Evolutionary conservation across 1,140 invertebrate species (phyloP).

Genomic region (Bombus superbus): DNA sequence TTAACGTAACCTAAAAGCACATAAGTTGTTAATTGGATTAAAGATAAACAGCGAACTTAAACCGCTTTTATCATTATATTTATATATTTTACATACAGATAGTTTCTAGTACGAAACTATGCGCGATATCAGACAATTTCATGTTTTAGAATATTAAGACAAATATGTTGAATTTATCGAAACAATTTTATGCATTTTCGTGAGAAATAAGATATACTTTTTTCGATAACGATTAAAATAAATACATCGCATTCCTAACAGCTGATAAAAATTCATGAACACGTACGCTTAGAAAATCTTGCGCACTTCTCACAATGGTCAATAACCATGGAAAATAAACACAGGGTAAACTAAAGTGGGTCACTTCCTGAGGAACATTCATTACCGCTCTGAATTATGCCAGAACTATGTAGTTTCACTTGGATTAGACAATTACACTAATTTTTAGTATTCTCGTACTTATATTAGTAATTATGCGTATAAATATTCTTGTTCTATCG

Average conservation of each 20-base stretch:
- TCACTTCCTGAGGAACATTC: conserved; percentile 67
- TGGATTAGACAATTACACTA: conserved; percentile 1
- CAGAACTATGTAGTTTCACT: conserved; percentile 50
- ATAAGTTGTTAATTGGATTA: neutral
- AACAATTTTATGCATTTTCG: neutral
- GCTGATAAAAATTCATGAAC: neutral
- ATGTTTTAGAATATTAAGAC: neutral
- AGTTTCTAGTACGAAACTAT: neutral
- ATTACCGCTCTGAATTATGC: conserved; percentile 44
- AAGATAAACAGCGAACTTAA: neutral
- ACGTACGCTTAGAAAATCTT: neutral
- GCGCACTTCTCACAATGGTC: conserved; percentile 51
- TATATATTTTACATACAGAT: neutral
- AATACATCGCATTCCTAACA: neutral
- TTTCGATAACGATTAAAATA: neutral
- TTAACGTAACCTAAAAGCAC: conserved; percentile 71
- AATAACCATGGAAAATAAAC: conserved; percentile 60
- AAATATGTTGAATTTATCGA: neutral
- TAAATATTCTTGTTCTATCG: neutral
- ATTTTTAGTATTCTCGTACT: too few species aligned
- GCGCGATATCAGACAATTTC: neutral
- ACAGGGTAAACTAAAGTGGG: conserved; percentile 55
- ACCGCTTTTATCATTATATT: neutral
- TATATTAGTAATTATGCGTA: neutral
- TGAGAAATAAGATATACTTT: neutral